phyloP scores from a whole-genome alignment of 2,888 invertebrate genomes.

The Carabus problematicus region DNA sequence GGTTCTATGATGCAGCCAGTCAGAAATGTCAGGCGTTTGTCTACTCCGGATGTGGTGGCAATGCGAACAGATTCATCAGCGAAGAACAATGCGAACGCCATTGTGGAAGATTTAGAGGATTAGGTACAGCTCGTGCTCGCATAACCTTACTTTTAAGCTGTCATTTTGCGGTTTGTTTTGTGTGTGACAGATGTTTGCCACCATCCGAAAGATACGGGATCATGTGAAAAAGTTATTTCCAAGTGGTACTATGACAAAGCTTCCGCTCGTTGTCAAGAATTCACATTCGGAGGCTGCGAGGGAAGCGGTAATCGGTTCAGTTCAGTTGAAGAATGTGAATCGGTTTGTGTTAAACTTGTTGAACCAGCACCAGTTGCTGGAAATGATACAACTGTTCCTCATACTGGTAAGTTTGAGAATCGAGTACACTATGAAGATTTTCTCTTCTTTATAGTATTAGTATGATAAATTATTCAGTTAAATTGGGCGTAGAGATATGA shows the following conservation, averaged over 20 bases:
- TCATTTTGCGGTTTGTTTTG: neutral
- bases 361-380: constrained; percentile 58
- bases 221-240: constrained; percentile 70
- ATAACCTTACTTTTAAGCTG: neutral
- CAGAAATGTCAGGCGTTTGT: constrained; percentile 70
- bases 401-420: constrained; percentile 52
- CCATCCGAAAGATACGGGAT: constrained; percentile 71
- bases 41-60: constrained; percentile 77
- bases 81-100: constrained; percentile 80
- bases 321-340: constrained; percentile 74
- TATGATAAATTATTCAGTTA: neutral
- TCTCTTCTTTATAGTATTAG: neutral
- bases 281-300: constrained; percentile 81
- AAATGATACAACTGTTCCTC: constrained; percentile 56
- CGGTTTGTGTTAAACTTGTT: constrained; percentile 70
- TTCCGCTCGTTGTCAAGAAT: constrained; percentile 70
- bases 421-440: neutral
- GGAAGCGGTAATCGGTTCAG: constrained; percentile 88
- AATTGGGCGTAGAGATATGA: neutral
- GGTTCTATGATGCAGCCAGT: constrained; percentile 72
- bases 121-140: constrained; percentile 63
- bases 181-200: constrained; percentile 73
- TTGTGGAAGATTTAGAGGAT: constrained; percentile 75
- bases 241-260: constrained; percentile 75
- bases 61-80: constrained; percentile 75